Percentiles rank a stretch among this genome's conserved stretches.
phyloP scores from a whole-genome alignment of 2,113 vertebrate genomes.

The Rhea americana region DNA sequence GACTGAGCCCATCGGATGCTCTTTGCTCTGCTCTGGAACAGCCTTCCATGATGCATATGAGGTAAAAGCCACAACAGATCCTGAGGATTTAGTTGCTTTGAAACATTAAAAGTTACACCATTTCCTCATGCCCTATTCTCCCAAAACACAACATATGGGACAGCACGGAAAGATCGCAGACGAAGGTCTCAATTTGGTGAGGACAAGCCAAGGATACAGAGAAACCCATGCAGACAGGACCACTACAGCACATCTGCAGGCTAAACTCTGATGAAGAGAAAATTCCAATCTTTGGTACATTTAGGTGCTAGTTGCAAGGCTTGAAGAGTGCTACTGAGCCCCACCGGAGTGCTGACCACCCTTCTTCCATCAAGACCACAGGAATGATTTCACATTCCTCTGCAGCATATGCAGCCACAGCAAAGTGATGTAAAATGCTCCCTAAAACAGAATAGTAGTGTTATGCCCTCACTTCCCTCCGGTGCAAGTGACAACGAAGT shows the following conservation, averaged over 20 bases:
- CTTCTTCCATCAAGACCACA: neutral
- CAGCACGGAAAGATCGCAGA: neutral
- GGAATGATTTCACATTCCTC: neutral
- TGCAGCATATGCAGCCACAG: neutral
- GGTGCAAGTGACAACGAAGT: neutral
- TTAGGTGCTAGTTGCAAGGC: neutral
- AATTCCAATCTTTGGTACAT: slow-evolving; percentile 44
- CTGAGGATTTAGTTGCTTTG: slow-evolving; percentile 44
- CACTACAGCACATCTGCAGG: neutral
- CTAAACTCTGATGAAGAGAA: neutral
- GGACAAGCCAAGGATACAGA: neutral
- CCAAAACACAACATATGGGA: neutral
- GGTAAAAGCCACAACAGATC: slow-evolving; percentile 59
- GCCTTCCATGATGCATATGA: neutral
- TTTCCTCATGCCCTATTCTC: neutral
- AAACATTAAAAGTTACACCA: neutral
- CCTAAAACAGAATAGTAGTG: neutral
- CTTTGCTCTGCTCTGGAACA: slow-evolving; percentile 23
- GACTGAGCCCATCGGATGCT: neutral
- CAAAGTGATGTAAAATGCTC: neutral
- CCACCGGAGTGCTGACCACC: neutral
- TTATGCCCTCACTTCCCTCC: neutral
- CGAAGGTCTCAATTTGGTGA: neutral
- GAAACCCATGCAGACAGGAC: neutral
- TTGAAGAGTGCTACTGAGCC: neutral